Percentiles rank a stretch among this genome's conserved stretches.
Evolutionary conservation across 2,113 vertebrate species (phyloP).

Genomic region (Phyllopteryx taeniolatus): DNA sequence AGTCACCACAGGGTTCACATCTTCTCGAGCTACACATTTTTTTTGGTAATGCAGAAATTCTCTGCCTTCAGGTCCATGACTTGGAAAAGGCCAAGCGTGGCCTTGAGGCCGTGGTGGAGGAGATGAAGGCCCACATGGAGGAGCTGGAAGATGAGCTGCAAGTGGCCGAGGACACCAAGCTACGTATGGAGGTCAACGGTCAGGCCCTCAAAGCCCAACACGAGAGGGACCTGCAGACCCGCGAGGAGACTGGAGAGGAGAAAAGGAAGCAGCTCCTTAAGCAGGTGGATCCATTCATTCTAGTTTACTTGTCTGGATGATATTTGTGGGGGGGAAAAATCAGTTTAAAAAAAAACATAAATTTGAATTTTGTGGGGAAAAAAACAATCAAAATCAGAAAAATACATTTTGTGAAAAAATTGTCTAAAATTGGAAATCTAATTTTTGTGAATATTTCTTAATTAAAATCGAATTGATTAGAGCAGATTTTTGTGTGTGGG

Average conservation of each 20-base stretch:
- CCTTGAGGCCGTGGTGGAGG: conserved; percentile 88
- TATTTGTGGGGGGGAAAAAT: too few species aligned
- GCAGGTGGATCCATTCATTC: conserved; percentile 75
- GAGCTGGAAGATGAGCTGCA: conserved; percentile 94
- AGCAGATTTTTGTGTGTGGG: too few species aligned
- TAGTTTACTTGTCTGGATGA: background rate
- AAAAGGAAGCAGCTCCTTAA: conserved; percentile 85
- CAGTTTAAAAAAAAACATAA: too few species aligned
- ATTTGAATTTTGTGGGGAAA: too few species aligned
- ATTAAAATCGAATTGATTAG: too few species aligned
- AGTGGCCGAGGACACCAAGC: conserved; percentile 88
- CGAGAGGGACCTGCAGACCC: conserved; percentile 85
- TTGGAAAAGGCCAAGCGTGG: conserved; percentile 88
- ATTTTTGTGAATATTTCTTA: too few species aligned
- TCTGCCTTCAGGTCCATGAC: conserved; percentile 82
- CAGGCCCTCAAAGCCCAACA: conserved; percentile 87
- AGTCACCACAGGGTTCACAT: conserved; percentile 41
- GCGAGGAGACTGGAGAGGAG: conserved; percentile 87
- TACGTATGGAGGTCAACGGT: conserved; percentile 89
- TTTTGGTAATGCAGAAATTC: background rate
- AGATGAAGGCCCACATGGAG: conserved; percentile 90
- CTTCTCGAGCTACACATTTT: background rate
- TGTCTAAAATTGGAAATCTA: too few species aligned
- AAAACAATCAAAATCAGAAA: too few species aligned
- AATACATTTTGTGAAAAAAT: too few species aligned